Conservation (phyloP, 2,888 invertebrate species). For the Tanytarsus gracilentus region DNA sequence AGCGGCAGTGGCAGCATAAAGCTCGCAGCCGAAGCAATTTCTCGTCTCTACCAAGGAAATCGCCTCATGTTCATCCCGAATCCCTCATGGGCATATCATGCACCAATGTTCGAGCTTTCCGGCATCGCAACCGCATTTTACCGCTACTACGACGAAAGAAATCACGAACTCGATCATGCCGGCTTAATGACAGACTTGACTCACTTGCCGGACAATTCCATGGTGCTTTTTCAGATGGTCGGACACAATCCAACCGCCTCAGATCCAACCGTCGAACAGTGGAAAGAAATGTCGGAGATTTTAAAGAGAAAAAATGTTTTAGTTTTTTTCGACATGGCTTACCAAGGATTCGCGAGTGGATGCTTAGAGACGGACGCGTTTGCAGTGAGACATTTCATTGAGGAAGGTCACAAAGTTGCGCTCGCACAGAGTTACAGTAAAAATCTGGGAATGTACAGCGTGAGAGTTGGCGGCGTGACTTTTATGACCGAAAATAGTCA, state of each 20-base stretch:
- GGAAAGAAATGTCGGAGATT: slow-evolving; percentile 75
- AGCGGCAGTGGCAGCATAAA: slow-evolving; percentile 97
- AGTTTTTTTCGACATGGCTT: slow-evolving; percentile 97
- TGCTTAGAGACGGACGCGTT: slow-evolving; percentile 77
- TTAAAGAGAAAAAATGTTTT: slow-evolving; percentile 73
- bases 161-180: slow-evolving; percentile 84
- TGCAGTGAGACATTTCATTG: slow-evolving; percentile 77
- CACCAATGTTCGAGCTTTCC: slow-evolving; percentile 83
- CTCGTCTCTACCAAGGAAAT: slow-evolving; percentile 64
- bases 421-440: slow-evolving; percentile 94
- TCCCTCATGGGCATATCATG: slow-evolving; percentile 98
- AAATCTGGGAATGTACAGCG: slow-evolving; percentile 91
- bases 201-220: slow-evolving; percentile 82
- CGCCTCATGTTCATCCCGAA: slow-evolving; percentile 81
- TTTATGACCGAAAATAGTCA: slow-evolving; percentile 65
- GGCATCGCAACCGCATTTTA: slow-evolving; percentile 80
- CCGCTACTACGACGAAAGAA: slow-evolving; percentile 87
- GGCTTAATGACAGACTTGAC: slow-evolving; percentile 82
- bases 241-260: slow-evolving; percentile 98
- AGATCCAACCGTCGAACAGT: slow-evolving; percentile 79
- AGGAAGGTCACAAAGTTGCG: slow-evolving; percentile 78
- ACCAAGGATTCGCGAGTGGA: slow-evolving; percentile 93
- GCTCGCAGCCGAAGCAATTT: slow-evolving; percentile 81
- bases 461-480: slow-evolving; percentile 84
- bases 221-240: slow-evolving; percentile 90